Evolutionary conservation across 2,113 vertebrate genomes (phyloP).

Genomic region (Calyptommatus sinebrachiatus): DNA sequence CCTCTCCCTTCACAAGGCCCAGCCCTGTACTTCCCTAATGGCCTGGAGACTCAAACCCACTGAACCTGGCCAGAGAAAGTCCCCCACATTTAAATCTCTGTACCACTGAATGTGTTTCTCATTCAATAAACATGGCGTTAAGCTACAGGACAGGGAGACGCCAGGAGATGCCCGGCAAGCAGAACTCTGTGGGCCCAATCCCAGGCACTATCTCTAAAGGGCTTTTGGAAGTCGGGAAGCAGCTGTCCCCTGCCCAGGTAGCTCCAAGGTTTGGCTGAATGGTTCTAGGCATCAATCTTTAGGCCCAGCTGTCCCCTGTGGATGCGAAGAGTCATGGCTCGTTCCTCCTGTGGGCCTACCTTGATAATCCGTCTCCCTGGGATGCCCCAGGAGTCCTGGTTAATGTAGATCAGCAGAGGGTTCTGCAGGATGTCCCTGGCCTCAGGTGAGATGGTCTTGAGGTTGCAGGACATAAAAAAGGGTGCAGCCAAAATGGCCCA

Average conservation of each 20-base stretch:
- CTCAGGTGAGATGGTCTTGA: slow-evolving; percentile 35
- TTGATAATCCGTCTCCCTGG: slow-evolving; percentile 22
- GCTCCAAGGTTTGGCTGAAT: neutral
- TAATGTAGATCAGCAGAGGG: slow-evolving; percentile 31
- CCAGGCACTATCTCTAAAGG: neutral
- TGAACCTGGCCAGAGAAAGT: too few species aligned
- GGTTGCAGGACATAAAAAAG: slow-evolving; percentile 36
- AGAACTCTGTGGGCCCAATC: neutral
- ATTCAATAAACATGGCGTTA: too few species aligned
- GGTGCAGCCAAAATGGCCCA: slow-evolving; percentile 43
- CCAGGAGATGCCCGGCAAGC: neutral
- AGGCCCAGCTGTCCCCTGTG: neutral
- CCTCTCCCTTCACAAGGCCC: neutral
- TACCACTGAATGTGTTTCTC: too few species aligned
- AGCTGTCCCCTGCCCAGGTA: too few species aligned
- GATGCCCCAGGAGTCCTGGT: slow-evolving; percentile 33
- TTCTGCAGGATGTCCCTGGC: slow-evolving; percentile 46
- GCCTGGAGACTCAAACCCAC: neutral
- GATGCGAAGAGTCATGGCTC: neutral
- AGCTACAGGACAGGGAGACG: neutral
- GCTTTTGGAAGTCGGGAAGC: neutral
- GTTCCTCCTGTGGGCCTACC: neutral
- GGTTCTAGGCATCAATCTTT: neutral
- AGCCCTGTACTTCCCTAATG: neutral
- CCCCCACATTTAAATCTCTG: too few species aligned